These are phyloP conservation scores for Malacoctenus gilli DNA, from an alignment of 2,797 vertebrate species.

Conservation along the genomic window DNA sequence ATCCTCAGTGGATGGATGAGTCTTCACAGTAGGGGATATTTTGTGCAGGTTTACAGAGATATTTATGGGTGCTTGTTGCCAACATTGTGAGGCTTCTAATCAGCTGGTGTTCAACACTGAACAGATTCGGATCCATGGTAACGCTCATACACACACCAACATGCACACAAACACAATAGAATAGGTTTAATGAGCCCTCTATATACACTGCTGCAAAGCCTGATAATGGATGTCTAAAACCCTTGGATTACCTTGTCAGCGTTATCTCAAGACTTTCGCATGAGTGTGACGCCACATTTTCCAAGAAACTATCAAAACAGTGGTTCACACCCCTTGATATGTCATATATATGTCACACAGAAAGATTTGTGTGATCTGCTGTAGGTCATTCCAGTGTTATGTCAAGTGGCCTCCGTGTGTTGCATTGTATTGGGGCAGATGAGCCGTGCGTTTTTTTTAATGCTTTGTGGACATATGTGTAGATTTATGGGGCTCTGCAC, in stretches of 20 bases:
- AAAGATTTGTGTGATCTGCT: conserved; percentile 17
- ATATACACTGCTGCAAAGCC: neutral
- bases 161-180: conserved; percentile 8
- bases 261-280: conserved; percentile 24
- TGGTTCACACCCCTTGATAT: conserved; percentile 6
- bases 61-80: conserved; percentile 23
- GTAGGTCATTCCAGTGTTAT: conserved; percentile 24
- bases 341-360: conserved; percentile 15
- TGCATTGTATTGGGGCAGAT: conserved; percentile 19
- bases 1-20: conserved; percentile 5
- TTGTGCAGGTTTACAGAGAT: conserved; percentile 20
- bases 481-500: conserved; percentile 57
- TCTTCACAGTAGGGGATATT: conserved; percentile 12
- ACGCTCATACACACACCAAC: conserved; percentile 1
- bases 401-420: conserved; percentile 38
- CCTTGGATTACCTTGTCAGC: conserved; percentile 9
- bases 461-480: conserved; percentile 49
- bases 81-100: conserved; percentile 26
- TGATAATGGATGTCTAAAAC: conserved; percentile 11
- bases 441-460: conserved; percentile 17
- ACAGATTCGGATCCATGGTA: conserved; percentile 3
- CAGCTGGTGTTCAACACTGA: conserved; percentile 35
- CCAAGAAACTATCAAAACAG: conserved; percentile 16
- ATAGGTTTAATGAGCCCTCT: conserved; percentile 2
- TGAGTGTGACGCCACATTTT: conserved; percentile 18